Evolutionary conservation across 2,888 invertebrate species (phyloP).

Genomic region (Drosophila sordidapex): DNA sequence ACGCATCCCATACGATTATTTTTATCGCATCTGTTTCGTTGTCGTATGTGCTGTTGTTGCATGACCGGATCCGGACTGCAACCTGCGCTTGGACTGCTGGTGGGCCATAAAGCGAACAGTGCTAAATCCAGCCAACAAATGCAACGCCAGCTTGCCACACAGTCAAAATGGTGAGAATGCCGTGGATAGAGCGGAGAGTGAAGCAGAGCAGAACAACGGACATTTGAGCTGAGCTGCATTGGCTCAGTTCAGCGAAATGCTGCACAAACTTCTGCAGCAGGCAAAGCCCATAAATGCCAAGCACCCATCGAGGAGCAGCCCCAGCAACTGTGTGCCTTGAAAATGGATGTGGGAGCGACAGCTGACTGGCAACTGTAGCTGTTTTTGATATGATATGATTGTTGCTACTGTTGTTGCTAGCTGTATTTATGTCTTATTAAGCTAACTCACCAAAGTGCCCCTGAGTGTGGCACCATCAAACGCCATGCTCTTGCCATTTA

Average conservation of each 20-base stretch:
- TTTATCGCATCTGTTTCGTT: conserved; percentile 54
- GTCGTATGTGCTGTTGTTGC: not conserved
- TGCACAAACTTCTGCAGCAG: conserved; percentile 60
- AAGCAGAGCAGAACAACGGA: not conserved
- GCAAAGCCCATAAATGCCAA: conserved; percentile 70
- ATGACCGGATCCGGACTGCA: conserved; percentile 20
- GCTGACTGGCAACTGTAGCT: conserved; percentile 22
- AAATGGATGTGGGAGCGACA: conserved; percentile 11
- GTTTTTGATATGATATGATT: conserved; percentile 10
- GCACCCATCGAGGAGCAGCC: conserved; percentile 58
- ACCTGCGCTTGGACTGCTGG: conserved; percentile 50
- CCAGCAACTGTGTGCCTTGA: conserved; percentile 9
- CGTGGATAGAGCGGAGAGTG: not conserved
- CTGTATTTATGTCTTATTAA: conserved; percentile 53
- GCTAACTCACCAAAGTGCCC: conserved; percentile 40
- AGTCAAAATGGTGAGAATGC: conserved; percentile 34
- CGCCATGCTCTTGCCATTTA: conserved; percentile 7
- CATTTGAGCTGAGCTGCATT: conserved; percentile 10
- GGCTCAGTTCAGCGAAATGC: conserved; percentile 43
- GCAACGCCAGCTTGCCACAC: conserved; percentile 56
- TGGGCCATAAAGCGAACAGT: conserved; percentile 70
- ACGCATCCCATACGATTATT: conserved; percentile 67
- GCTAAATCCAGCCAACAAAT: conserved; percentile 71
- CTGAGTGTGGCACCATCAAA: conserved; percentile 24
- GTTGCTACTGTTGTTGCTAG: conserved; percentile 20